Evolutionary conservation across 2,888 invertebrate species (phyloP), one percentile per base, ranked within the genome.

Genomic region (Dendrolimus houi): DNA sequence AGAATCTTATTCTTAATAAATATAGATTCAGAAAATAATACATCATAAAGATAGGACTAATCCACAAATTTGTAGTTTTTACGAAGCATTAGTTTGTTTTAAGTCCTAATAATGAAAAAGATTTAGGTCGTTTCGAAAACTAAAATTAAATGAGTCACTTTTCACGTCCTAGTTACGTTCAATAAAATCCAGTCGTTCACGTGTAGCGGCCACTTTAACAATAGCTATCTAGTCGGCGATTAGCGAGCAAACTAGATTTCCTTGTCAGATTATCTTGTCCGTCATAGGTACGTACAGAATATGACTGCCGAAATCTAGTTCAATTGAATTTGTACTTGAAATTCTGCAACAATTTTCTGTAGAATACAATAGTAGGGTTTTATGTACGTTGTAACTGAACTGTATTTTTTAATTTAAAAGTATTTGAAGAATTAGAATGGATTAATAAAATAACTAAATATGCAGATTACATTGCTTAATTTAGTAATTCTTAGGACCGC

Each of bases 231-330:
- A 72, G 77, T 62, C 64, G 70, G 74, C 80, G 77, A 85, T 84
- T 83, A 82, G 77, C 76, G 70, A 69, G 74, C 73, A 79, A 86
- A 86, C 81, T 83, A 79, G 79, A 86, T 86, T 86, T 84, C 75
- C 82, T 81, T 77, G 76, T 76, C 73, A 80, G 79, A 85, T 85
- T 81, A 70, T 74, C 29, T 29, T 77, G 79, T 81, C 81, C 75
- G 66, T 83, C 81, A 83, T 80, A 77, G 71, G 74, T 70, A 71
- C 47, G 71, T 72, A 69, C 70, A 70, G 69, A 72, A 79, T 75
- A 74, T 71, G 69, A 70, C 68, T 71, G 64, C 65, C 69, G 66
- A 71, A 72, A 75, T 78, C 77, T 72, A 71, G 68, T 64, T 64
- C 72, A 72, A 72, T 72, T 72, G 67, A 61, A 62, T 60, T 55